Base-by-base conservation (phyloP, 35 echinoderm and acorn worm genomes). In the Ptychodera flava region DNA sequence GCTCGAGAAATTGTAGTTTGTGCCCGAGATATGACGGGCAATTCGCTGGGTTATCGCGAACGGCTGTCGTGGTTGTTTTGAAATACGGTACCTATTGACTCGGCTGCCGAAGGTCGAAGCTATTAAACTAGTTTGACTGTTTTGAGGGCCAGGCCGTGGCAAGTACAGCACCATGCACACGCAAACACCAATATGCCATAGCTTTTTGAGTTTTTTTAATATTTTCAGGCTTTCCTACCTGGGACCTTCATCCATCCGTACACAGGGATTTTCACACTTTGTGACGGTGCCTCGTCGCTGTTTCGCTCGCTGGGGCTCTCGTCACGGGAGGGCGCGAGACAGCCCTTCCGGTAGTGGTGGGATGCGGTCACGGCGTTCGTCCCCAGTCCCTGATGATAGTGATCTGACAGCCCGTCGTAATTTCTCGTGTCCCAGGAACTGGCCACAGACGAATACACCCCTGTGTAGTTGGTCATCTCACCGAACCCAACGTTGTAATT, bases 241-340 rank as follows among this genome's bases (percentile, higher is more conserved):
- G 96, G 96, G 38, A 99, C 94, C 92, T 99, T 99, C 96, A 99
- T 99, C 96, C 96, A 99, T 81, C 90, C 92, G 36, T 94, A 99
- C 6, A 99, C 96, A 27, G 96, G 96, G 32, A 92, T 92, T 88
- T 99, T 99, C 6, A 64, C 22, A 22, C 22, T 22, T 12, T 64
- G 6, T 64, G 45, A 22, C 22, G 45, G 45, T 12, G 45, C 22
- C 22, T 64, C 45, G 45, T 22, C 22, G 22, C 45, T 64, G 6
- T 12, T 6, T 64, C 45, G 6, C 22, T 64, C 45, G 6, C 45
- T 64, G 45, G 45, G 45, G 45, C 6, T 6, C 45, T 64, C 45
- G 45, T 64, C 45, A 64, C 45, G 45, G 45, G 45, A 64, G 45
- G 45, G 45, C 45, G 45, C 45, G 45, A 64, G 45, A 64, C 45